phyloP scores from a whole-genome alignment of 2,113 vertebrate species.

The Hippocampus zosterae region DNA sequence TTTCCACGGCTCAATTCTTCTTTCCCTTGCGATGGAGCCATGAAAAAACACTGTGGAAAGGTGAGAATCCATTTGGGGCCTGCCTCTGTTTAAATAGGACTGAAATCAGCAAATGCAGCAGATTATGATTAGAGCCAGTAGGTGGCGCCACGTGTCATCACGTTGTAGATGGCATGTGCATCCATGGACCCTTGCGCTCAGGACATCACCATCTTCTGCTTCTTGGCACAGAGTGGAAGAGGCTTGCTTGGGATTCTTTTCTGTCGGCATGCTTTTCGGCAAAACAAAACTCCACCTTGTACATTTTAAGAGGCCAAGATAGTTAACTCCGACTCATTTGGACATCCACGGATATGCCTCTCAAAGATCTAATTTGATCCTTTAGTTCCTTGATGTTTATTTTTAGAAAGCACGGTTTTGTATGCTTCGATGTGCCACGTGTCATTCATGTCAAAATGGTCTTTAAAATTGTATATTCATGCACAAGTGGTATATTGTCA shows the following conservation, averaged over 20 bases:
- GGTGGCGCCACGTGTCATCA: constrained; percentile 5
- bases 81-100: constrained; percentile 12
- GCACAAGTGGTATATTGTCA: neutral
- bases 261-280: constrained; percentile 34
- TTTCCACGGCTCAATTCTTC: neutral
- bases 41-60: constrained; percentile 11
- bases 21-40: neutral
- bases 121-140: constrained; percentile 6
- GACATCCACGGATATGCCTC: neutral
- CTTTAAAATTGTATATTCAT: constrained; percentile 29
- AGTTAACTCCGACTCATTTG: neutral
- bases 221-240: neutral
- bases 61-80: neutral
- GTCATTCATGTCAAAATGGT: constrained; percentile 51
- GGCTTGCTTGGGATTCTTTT: constrained; percentile 14
- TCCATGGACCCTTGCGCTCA: constrained; percentile 5
- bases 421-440: constrained; percentile 41
- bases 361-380: constrained; percentile 1
- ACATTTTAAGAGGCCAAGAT: neutral
- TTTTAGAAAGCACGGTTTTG: constrained; percentile 29
- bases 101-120: constrained; percentile 8
- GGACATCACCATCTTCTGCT: neutral
- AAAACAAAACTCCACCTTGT: constrained; percentile 27
- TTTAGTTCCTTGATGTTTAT: constrained; percentile 22
- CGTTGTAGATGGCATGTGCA: too few species aligned